These are phyloP conservation scores for Eurytoma californica DNA, from an alignment of 2,888 invertebrate species.

Conservation along the genomic window DNA sequence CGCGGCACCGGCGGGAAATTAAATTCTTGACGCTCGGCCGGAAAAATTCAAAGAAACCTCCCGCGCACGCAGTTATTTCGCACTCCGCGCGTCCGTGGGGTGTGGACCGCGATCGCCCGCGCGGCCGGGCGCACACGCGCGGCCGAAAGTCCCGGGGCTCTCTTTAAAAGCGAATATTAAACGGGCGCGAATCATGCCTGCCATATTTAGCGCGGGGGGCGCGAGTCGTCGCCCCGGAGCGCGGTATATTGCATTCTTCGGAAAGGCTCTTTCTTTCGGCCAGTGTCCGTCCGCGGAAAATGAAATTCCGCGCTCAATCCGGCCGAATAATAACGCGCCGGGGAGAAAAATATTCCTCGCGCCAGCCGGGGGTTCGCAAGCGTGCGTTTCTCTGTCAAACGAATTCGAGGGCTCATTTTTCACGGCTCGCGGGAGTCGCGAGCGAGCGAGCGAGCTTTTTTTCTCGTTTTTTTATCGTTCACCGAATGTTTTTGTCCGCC, in stretches of 20 bases:
- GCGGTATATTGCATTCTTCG: conserved; percentile 46
- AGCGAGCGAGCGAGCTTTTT: background rate
- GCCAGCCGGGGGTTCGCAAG: background rate
- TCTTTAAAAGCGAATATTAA: conserved; percentile 39
- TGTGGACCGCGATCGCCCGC: too few relatives aligned
- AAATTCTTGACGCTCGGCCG: too few relatives aligned
- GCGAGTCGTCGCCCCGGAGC: background rate
- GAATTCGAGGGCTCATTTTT: conserved; percentile 51
- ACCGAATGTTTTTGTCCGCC: background rate
- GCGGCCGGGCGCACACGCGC: too few relatives aligned
- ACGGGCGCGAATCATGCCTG: conserved; percentile 39
- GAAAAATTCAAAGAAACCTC: background rate
- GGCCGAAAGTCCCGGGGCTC: too few relatives aligned
- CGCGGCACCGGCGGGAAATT: too few relatives aligned
- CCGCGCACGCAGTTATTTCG: background rate
- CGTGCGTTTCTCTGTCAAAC: conserved; percentile 10
- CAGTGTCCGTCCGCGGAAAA: conserved; percentile 57
- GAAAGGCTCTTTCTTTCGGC: conserved; percentile 19
- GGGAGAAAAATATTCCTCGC: conserved; percentile 18
- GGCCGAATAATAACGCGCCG: conserved; percentile 13
- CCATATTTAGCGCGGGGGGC: conserved; percentile 8
- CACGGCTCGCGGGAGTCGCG: conserved; percentile 21
- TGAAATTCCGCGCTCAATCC: conserved; percentile 67
- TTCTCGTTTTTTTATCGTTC: background rate
- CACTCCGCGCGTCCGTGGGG: too few relatives aligned